Evolutionary conservation across 2,797 vertebrate species (phyloP), one percentile per base, ranked within the genome.

Genomic region (Chaetophractus vellerosus): DNA sequence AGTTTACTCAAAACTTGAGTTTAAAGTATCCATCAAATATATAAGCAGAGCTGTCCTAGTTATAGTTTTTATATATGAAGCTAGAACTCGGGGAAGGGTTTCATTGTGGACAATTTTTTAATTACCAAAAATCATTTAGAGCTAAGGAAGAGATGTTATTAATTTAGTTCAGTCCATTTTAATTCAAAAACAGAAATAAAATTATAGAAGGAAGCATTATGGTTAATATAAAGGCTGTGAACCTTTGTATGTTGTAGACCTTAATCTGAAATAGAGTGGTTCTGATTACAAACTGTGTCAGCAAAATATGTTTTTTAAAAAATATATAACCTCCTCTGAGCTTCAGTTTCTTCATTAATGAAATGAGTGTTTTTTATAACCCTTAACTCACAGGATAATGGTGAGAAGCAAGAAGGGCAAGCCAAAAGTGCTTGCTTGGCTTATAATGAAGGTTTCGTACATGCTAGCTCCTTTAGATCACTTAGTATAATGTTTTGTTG

Each of bases 151-250:
- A 38, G 26, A 26, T 66, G n/a, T n/a, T 66, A 15, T 78, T 86
- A 64, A 88, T 75, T 63, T 68, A 88, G 21, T 19, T 68, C 57
- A 16, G 63, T 21, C 4, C 26, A 2, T 33, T 74, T 94, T 90
- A 90, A 88, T 24, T 83, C 6, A 80, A 90, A 90, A 78, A 48
- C 52, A 83, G 10, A 88, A 64, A 38, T 61, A 52, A 59, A 61
- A 63, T 55, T 83, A 3, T 61, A 33, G 11, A 85, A 71, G 59
- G 63, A 79, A 45, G 57, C 23, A n/a, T 50, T 90, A 41, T 45
- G 28, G 63, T 82, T 57, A 41, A 33, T 36, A 3, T 63, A 69
- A 90, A 92, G 26, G 5, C 38, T 71, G 19, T n/a, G 36, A 23
- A 16, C 2, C 78, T 41, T 89, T 36, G 3, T 69, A 6, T 1